A percentile compares a stretch with the other conserved stretches of the same genome.
These are phyloP conservation scores for Drosophila subsilvestris DNA, from an alignment of 2,888 invertebrate genomes.

Conservation along the genomic window DNA sequence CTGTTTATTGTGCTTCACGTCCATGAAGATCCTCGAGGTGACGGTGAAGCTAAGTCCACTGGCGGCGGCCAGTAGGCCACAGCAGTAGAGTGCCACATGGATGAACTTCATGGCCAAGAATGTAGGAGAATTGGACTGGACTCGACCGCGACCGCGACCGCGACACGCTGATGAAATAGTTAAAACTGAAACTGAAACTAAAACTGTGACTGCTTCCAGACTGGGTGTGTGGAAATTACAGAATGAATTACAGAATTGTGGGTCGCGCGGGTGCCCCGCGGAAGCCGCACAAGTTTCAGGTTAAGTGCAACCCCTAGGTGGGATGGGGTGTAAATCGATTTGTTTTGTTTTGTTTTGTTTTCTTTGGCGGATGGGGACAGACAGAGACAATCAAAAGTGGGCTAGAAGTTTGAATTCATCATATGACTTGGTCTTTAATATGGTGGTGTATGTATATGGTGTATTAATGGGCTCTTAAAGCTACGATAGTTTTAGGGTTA, in stretches of 20 bases:
- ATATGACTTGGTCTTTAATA: constrained; percentile 66
- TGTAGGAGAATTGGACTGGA: neutral
- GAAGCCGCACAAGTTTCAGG: constrained; percentile 61
- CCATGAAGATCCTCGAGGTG: constrained; percentile 89
- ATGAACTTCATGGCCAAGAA: constrained; percentile 55
- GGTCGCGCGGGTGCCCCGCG: constrained; percentile 19
- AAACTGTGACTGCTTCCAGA: neutral
- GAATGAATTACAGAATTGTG: constrained; percentile 29
- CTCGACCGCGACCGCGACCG: too few species aligned
- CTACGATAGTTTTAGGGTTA: constrained; percentile 28
- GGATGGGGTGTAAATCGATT: constrained; percentile 30
- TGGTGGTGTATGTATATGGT: too few species aligned
- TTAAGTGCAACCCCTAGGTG: constrained; percentile 69
- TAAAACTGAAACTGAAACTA: constrained; percentile 50
- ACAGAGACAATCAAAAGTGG: neutral
- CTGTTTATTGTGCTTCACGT: constrained; percentile 90
- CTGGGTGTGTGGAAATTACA: constrained; percentile 29
- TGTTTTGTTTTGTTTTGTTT: constrained; percentile 2
- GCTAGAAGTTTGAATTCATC: constrained; percentile 28
- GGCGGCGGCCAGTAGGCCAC: constrained; percentile 29
- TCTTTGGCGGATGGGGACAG: neutral
- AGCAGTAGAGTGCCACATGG: constrained; percentile 29
- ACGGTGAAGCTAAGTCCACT: constrained; percentile 78
- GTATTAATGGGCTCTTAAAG: constrained; percentile 18
- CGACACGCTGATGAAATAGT: constrained; percentile 54